Evolutionary conservation across 2,113 vertebrate species (phyloP).

Genomic region (Centropristis striata): DNA sequence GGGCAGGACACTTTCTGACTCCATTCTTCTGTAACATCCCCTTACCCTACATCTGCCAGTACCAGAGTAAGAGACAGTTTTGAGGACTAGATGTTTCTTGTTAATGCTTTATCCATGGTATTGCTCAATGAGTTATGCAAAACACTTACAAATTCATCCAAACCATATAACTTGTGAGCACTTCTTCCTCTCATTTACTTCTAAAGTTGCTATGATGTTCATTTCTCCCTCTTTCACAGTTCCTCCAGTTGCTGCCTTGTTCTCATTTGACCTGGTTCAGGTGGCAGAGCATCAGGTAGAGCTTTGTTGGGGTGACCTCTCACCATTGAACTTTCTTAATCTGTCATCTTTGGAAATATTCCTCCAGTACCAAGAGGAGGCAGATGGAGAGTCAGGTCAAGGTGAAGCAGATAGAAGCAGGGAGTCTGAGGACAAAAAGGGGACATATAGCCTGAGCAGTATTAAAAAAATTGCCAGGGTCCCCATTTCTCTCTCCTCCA

Average conservation of each 20-base stretch:
- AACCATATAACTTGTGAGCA: not conserved
- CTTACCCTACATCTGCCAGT: slow-evolving; percentile 92
- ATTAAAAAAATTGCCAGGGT: slow-evolving; percentile 45
- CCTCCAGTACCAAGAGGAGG: slow-evolving; percentile 85
- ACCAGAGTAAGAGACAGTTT: slow-evolving; percentile 91
- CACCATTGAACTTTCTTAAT: slow-evolving; percentile 62
- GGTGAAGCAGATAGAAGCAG: slow-evolving; percentile 10
- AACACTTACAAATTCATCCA: not conserved
- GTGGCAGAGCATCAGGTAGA: slow-evolving; percentile 85
- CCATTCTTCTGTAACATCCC: slow-evolving; percentile 89
- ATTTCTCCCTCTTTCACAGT: slow-evolving; percentile 47
- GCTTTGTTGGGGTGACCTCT: slow-evolving; percentile 84
- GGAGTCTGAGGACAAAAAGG: slow-evolving; percentile 7
- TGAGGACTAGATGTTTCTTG: too few relatives aligned
- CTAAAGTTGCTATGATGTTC: not conserved
- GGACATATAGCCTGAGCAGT: slow-evolving; percentile 1
- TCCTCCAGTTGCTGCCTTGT: slow-evolving; percentile 30
- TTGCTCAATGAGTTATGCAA: not conserved
- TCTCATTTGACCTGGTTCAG: slow-evolving; percentile 78
- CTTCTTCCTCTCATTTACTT: not conserved
- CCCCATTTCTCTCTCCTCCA: slow-evolving; percentile 64
- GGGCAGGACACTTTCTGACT: slow-evolving; percentile 87
- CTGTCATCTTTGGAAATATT: slow-evolving; percentile 70
- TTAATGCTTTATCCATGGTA: not conserved
- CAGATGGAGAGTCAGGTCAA: slow-evolving; percentile 3